These are phyloP conservation scores for Entelurus aequoreus DNA, from an alignment of 2,113 vertebrate species.

Conservation along the genomic window DNA sequence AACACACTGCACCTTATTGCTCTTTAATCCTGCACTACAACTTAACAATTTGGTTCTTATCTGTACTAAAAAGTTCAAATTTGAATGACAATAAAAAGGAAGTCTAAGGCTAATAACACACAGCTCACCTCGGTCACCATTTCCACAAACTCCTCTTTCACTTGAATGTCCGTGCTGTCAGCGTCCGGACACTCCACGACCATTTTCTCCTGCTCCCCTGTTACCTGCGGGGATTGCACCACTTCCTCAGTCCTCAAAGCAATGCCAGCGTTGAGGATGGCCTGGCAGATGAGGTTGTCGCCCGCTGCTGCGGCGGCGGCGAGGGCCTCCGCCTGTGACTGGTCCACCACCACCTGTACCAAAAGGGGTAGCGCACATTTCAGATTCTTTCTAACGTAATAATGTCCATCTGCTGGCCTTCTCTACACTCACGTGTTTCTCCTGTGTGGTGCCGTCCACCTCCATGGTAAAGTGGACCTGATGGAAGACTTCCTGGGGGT, in stretches of 20 bases:
- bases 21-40: no score
- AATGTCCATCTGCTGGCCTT: neutral
- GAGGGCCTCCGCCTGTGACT: slow-evolving; percentile 61
- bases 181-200: slow-evolving; percentile 48
- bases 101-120: no score
- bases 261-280: slow-evolving; percentile 91
- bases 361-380: neutral
- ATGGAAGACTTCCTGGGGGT: slow-evolving; percentile 83
- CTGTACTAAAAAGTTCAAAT: no score
- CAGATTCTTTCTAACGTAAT: neutral
- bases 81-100: no score
- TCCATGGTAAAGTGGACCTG: slow-evolving; percentile 91
- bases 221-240: slow-evolving; percentile 41
- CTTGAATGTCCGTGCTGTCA: slow-evolving; percentile 64
- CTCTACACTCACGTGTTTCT: slow-evolving; percentile 57
- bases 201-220: slow-evolving; percentile 60
- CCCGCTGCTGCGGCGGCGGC: slow-evolving; percentile 64
- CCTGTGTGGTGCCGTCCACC: slow-evolving; percentile 65
- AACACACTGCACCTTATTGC: no score
- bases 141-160: slow-evolving; percentile 75
- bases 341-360: slow-evolving; percentile 60
- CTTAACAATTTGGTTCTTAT: no score
- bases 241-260: slow-evolving; percentile 77
- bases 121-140: slow-evolving; percentile 63
- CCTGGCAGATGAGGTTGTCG: slow-evolving; percentile 87